Evolutionary conservation across 2,888 invertebrate species (phyloP), one percentile per base, ranked within the genome.

Genomic region (Scaptomyza cyrtandrae): DNA sequence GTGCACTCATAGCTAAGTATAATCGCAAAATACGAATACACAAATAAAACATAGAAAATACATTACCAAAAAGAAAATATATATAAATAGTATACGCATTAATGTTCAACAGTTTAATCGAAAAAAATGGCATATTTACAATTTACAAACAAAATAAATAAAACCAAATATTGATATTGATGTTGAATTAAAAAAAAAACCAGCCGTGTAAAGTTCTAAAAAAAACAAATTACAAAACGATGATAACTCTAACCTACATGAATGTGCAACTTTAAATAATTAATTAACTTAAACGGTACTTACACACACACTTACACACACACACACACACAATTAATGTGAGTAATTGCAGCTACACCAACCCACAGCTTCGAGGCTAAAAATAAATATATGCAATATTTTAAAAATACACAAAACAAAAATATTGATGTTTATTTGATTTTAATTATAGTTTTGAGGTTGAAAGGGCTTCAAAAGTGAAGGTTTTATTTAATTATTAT

Each of bases 361-460:
- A 33, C 1, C 80, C 78, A 85, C 87, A 88, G 87, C 88, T 84
- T 83, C 79, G 85, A 78, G 83, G 83, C 88, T 88, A 88, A 68
- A 88, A 70, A 55, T 73, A 85, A 84, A 81, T 84, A 83, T 88
- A 84, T 84, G 83, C 87, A 84, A 84, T 88, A 84, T 84, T 84
- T 84, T 88, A 84, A 84, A 84, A 84, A 78, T 73, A 83, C 31
- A 68, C 33, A 35, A 41, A 58, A 68, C 41, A 13, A 37, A 37
- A 0, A 39, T 37, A 7, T 48, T 10, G 6, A 10, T 14, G 6
- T 13, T 33, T 39, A 13, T 24, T 46, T 19, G 1, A 45, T 11
- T 46, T 13, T 7, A 39, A 2, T 33, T 5, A 1, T 6, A 6
- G 4, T 6, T 14, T 10, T 29, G 29, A 29, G 6, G 46, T 35